A percentile compares a stretch with the other conserved stretches of the same genome.
Conservation (phyloP, 2,888 invertebrate species). For the Theretra japonica region DNA sequence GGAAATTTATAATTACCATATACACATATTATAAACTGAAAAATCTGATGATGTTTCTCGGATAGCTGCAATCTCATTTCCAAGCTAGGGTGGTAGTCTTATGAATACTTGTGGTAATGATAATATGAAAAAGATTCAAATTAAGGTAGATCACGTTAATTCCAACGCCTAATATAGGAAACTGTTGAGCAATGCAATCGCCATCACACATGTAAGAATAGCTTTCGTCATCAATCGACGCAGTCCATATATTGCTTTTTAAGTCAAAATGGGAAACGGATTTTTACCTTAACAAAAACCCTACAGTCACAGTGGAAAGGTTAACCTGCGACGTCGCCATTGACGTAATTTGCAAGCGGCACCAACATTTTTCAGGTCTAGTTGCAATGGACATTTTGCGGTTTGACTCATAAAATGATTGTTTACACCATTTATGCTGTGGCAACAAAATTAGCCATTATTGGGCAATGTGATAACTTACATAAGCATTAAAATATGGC, state of each 20-base stretch:
- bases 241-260: background rate
- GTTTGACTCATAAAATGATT: background rate
- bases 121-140: background rate
- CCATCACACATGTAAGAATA: background rate
- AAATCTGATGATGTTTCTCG: no score
- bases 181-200: background rate
- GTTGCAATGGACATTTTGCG: background rate
- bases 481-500: background rate
- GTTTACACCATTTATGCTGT: background rate
- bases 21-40: no score
- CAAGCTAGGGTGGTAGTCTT: no score
- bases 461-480: background rate
- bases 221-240: background rate
- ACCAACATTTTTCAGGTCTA: background rate
- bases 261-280: slow-evolving; percentile 4
- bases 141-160: background rate
- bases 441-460: background rate
- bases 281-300: slow-evolving; percentile 11
- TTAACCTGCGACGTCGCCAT: background rate
- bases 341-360: slow-evolving; percentile 17
- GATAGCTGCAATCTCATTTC: no score
- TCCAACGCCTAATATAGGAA: background rate
- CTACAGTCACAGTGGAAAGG: background rate
- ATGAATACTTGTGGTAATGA: no score
- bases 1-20: no score